Percentiles rank a stretch among this genome's conserved stretches.
phyloP scores from a whole-genome alignment of 2,797 vertebrate genomes.

The Hylomyscus alleni region DNA sequence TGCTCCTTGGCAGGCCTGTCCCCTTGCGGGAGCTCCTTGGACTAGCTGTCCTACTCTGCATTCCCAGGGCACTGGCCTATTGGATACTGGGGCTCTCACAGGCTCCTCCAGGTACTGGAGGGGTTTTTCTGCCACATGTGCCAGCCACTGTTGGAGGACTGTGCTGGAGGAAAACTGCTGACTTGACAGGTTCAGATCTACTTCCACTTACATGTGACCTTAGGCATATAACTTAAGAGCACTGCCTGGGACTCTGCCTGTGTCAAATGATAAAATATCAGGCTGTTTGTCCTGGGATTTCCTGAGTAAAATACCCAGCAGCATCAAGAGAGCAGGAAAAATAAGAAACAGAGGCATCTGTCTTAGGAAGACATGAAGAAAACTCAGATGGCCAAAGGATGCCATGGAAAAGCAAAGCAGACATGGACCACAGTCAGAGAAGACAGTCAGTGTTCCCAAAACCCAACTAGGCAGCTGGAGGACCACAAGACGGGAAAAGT shows the following conservation, averaged over 20 bases:
- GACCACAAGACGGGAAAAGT: neutral
- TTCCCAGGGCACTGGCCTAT: neutral
- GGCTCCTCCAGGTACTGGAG: neutral
- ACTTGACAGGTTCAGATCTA: neutral
- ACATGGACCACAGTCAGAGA: neutral
- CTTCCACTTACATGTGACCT: neutral
- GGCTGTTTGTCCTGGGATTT: neutral
- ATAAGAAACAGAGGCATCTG: neutral
- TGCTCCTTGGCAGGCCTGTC: neutral
- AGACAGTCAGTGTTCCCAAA: neutral
- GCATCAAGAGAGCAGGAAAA: neutral
- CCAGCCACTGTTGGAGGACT: neutral
- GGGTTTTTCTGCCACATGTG: neutral
- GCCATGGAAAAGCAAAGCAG: conserved; percentile 17
- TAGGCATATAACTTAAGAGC: neutral
- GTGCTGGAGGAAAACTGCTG: neutral
- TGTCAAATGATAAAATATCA: neutral
- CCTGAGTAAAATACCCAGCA: neutral
- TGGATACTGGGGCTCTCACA: neutral
- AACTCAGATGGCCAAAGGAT: neutral
- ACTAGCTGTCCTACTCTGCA: neutral
- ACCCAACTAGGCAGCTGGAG: neutral
- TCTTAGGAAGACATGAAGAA: conserved; percentile 1
- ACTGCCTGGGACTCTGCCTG: neutral
- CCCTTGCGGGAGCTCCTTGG: too few relatives aligned